Conservation (phyloP, 2,797 vertebrate species). For the Pipistrellus pygmaeus region DNA sequence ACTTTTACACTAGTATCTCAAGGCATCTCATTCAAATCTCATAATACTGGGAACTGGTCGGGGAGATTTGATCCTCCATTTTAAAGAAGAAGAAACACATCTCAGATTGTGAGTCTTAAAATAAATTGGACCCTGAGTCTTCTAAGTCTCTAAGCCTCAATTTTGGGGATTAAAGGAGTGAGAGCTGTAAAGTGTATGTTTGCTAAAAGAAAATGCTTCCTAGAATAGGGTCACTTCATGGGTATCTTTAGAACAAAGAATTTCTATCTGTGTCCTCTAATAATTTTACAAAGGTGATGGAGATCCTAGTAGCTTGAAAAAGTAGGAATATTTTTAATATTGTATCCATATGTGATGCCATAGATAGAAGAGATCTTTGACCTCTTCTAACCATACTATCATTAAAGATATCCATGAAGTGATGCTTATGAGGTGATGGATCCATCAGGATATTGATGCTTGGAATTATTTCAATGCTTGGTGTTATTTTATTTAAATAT, state of each 20-base stretch:
- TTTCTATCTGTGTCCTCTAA: neutral
- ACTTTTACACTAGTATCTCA: neutral
- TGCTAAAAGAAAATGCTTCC: neutral
- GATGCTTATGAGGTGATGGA: neutral
- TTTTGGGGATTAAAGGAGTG: neutral
- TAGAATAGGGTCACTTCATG: neutral
- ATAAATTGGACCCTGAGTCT: neutral
- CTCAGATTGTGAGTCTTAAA: neutral
- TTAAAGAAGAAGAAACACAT: slow-evolving; percentile 14
- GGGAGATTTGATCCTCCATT: neutral
- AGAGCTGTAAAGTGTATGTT: neutral
- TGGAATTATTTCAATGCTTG: neutral
- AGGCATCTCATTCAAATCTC: neutral
- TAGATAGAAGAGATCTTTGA: neutral
- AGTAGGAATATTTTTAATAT: neutral
- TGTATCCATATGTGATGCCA: neutral
- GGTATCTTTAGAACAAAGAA: neutral
- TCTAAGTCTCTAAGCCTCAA: neutral
- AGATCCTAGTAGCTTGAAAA: neutral
- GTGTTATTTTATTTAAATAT: slow-evolving; percentile 17
- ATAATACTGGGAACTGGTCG: neutral
- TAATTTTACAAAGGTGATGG: neutral
- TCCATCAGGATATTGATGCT: neutral
- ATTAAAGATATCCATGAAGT: neutral
- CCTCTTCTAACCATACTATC: neutral